These are phyloP conservation scores for Odontamblyopus rebecca DNA, from an alignment of 2,797 vertebrate species.

Conservation along the genomic window DNA sequence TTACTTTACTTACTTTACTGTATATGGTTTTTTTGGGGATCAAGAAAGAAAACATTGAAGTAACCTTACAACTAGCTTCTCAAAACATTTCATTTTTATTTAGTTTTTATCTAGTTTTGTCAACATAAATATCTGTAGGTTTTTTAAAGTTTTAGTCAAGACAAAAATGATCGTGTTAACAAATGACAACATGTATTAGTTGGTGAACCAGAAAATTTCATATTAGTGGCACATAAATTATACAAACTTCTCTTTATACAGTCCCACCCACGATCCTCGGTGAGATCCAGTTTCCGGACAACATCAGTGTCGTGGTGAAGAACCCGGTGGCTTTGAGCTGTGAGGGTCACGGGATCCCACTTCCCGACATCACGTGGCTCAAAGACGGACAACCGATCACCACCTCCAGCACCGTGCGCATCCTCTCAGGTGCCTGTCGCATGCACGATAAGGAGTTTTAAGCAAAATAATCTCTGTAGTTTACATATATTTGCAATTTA, in stretches of 20 bases:
- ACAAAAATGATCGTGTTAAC: too few relatives aligned
- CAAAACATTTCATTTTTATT: too few relatives aligned
- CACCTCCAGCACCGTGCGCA: constrained; percentile 74
- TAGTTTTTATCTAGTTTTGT: too few relatives aligned
- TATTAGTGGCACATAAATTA: not conserved
- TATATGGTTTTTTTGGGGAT: too few relatives aligned
- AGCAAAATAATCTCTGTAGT: not conserved
- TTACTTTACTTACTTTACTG: too few relatives aligned
- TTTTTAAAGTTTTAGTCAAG: too few relatives aligned
- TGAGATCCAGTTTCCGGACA: constrained; percentile 79
- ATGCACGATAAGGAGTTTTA: not conserved
- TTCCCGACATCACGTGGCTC: constrained; percentile 89
- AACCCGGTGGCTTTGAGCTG: constrained; percentile 88
- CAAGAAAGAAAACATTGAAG: too few relatives aligned
- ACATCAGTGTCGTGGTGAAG: constrained; percentile 89
- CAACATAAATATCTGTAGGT: too few relatives aligned
- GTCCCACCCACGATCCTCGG: constrained; percentile 88
- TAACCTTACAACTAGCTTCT: too few relatives aligned
- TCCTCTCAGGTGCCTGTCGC: constrained; percentile 85
- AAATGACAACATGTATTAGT: too few relatives aligned
- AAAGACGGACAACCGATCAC: constrained; percentile 85
- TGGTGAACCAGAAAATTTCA: too few relatives aligned
- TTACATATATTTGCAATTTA: not conserved
- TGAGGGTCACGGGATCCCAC: constrained; percentile 91
- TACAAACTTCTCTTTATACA: constrained; percentile 40